These are phyloP conservation scores for Emesis russula DNA, from an alignment of 2,888 invertebrate genomes.

Conservation along the genomic window DNA sequence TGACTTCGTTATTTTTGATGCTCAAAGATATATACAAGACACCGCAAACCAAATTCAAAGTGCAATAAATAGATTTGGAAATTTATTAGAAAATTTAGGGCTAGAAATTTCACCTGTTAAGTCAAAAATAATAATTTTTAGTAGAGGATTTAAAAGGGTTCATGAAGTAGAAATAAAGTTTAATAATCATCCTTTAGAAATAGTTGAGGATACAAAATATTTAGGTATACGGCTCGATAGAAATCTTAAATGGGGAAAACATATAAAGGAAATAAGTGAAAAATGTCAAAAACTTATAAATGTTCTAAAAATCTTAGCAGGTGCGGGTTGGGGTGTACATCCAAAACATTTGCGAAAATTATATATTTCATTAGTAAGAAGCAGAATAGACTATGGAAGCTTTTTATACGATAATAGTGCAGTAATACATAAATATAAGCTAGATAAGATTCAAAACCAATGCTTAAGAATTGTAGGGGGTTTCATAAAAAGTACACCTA, in stretches of 20 bases:
- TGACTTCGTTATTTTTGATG: conserved; percentile 42
- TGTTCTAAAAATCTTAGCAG: conserved; percentile 36
- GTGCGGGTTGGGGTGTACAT: conserved; percentile 23
- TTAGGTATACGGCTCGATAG: conserved; percentile 11
- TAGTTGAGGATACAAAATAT: conserved; percentile 1
- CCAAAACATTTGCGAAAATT: conserved; percentile 20
- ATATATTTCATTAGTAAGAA: conserved; percentile 30
- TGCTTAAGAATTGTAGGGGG: conserved; percentile 31
- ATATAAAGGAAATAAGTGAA: not conserved
- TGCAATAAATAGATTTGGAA: not conserved
- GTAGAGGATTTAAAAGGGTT: too few relatives aligned
- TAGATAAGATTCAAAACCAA: conserved; percentile 81
- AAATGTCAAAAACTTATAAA: conserved; percentile 3
- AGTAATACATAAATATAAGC: conserved; percentile 18
- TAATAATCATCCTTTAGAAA: not conserved
- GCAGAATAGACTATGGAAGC: conserved; percentile 35
- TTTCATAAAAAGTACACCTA: conserved; percentile 31
- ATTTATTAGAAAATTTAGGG: not conserved
- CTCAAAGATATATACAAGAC: not conserved
- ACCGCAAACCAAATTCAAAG: not conserved
- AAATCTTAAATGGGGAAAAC: conserved; percentile 4
- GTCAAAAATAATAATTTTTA: not conserved
- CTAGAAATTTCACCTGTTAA: not conserved
- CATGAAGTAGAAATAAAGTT: not conserved
- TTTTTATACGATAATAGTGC: conserved; percentile 49